Conservation (phyloP, 2,888 invertebrate genomes). For the Agrochola macilenta region DNA sequence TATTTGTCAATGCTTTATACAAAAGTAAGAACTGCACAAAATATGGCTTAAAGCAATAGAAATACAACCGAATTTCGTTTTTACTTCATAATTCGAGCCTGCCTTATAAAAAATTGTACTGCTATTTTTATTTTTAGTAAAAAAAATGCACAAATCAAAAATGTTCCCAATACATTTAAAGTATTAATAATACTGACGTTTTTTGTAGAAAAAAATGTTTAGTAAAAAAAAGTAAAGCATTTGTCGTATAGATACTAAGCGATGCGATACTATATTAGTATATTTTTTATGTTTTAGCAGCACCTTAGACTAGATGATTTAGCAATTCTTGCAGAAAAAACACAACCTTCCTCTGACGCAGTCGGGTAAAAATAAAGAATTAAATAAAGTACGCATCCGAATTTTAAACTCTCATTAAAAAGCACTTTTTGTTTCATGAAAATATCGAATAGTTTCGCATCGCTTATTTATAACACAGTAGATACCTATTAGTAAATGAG, state of each 20-base stretch:
- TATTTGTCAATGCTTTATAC: neutral
- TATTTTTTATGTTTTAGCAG: conserved; percentile 10
- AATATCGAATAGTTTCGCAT: conserved; percentile 34
- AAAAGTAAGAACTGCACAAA: too few species aligned
- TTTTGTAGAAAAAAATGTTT: conserved; percentile 34
- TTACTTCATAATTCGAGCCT: conserved; percentile 8
- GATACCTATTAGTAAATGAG: conserved; percentile 33
- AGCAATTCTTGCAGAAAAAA: neutral
- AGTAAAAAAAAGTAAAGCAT: conserved; percentile 43
- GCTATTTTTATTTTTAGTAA: conserved; percentile 11
- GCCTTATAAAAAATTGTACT: conserved; percentile 51
- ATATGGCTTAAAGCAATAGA: conserved; percentile 21
- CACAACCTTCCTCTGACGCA: neutral
- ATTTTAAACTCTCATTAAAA: neutral
- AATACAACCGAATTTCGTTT: conserved; percentile 22
- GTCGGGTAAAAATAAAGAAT: neutral
- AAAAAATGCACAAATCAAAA: conserved; percentile 24
- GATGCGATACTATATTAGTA: conserved; percentile 27
- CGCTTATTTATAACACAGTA: conserved; percentile 18
- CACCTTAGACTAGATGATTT: conserved; percentile 43
- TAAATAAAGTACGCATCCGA: neutral
- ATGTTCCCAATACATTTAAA: conserved; percentile 56
- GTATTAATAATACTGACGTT: conserved; percentile 65
- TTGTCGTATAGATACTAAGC: conserved; percentile 29
- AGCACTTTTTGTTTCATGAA: neutral